Evolutionary conservation across 2,888 invertebrate genomes (phyloP).

Genomic region (Eledone cirrhosa): DNA sequence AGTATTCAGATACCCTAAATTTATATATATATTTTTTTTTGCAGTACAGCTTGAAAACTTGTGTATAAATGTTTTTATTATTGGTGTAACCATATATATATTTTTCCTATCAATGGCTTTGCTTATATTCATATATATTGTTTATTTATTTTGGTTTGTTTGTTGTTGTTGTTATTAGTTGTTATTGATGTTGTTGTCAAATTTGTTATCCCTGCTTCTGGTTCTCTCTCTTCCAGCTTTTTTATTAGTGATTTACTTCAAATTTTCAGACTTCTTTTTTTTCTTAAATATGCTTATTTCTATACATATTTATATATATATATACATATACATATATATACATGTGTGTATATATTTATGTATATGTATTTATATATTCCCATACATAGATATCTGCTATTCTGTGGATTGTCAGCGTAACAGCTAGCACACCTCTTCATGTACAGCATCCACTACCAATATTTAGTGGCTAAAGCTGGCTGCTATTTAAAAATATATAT

Average conservation of each 20-base stretch:
- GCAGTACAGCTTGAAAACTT: no score
- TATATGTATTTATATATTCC: neutral
- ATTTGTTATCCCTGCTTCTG: conserved; percentile 21
- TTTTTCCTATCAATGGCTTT: no score
- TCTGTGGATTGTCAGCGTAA: conserved; percentile 38
- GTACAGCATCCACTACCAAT: conserved; percentile 41
- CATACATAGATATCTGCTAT: conserved; percentile 20
- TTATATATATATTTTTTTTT: no score
- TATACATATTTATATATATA: conserved; percentile 8
- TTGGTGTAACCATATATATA: no score
- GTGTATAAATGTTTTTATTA: no score
- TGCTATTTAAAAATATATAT: neutral
- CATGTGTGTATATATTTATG: neutral
- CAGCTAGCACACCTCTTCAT: conserved; percentile 39
- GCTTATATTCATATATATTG: no score
- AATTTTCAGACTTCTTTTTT: conserved; percentile 23
- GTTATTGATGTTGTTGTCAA: neutral
- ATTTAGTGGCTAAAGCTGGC: conserved; percentile 21
- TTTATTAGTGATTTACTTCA: conserved; percentile 17
- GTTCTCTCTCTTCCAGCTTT: conserved; percentile 31
- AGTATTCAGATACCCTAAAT: no score
- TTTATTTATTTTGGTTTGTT: no score
- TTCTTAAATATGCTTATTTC: neutral
- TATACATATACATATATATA: neutral
- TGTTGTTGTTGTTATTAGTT: no score